phyloP scores from a whole-genome alignment of 1,140 invertebrate genomes.

The Coptotermes formosanus region DNA sequence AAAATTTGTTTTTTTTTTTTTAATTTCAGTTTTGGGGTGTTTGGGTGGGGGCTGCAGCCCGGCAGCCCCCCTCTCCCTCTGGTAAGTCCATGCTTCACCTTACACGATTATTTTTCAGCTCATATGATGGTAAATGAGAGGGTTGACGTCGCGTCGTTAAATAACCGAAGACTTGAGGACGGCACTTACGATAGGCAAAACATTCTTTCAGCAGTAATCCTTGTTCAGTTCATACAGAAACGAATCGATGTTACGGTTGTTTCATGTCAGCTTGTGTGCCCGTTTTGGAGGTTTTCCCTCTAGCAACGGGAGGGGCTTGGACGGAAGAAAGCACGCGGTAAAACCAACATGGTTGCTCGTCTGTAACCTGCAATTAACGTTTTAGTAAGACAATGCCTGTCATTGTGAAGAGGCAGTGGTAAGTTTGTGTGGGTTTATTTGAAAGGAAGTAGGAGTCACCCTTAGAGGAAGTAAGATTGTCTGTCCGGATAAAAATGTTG shows the following conservation, averaged over 20 bases:
- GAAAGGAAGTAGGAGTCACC: neutral
- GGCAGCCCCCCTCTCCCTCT: no score
- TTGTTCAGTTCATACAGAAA: no score
- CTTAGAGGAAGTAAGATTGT: neutral
- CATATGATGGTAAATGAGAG: no score
- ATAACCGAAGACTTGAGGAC: no score
- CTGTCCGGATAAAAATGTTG: neutral
- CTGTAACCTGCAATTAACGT: constrained; percentile 11
- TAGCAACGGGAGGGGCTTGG: neutral
- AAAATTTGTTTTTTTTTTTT: no score
- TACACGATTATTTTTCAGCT: no score
- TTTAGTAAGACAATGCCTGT: constrained; percentile 12
- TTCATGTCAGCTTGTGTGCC: neutral
- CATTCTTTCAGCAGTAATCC: no score
- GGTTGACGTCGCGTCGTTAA: no score
- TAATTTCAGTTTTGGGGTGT: no score
- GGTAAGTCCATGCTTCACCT: no score
- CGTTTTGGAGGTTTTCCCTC: neutral
- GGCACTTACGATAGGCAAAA: no score
- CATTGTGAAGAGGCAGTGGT: neutral
- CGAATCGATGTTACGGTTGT: neutral
- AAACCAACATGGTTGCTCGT: neutral
- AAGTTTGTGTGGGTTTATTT: constrained; percentile 1
- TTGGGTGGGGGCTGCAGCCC: no score
- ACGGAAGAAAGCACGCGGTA: neutral